These are phyloP conservation scores for Halcyon chelicuti DNA, from an alignment of 2,797 vertebrate genomes.

Conservation along the genomic window DNA sequence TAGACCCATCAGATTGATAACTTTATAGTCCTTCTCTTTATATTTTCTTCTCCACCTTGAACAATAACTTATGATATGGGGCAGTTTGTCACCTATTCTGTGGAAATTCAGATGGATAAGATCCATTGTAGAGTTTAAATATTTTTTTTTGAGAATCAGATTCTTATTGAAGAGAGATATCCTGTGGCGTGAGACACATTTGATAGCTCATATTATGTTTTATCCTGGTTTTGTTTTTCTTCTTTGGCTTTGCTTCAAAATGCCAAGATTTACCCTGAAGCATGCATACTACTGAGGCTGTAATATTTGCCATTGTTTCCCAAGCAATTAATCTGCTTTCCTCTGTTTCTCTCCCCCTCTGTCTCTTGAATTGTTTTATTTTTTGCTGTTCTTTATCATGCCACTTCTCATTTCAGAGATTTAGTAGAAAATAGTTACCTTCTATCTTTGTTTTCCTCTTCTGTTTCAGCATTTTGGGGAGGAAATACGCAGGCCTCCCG, in stretches of 20 bases:
- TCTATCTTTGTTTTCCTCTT: not conserved
- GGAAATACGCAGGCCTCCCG: not conserved
- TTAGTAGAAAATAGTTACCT: not conserved
- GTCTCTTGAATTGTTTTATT: not conserved
- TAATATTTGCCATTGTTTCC: slow-evolving; percentile 6
- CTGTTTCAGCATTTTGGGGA: not conserved
- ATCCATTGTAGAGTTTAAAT: not conserved
- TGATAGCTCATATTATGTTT: not conserved
- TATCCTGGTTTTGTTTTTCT: not conserved
- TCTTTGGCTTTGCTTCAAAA: not conserved
- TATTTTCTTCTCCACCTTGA: not conserved
- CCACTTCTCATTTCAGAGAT: not conserved
- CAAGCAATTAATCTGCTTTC: slow-evolving; percentile 22
- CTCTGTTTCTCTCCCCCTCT: not conserved
- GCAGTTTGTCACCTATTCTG: not conserved
- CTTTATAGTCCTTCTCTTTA: not conserved
- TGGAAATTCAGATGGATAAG: not conserved
- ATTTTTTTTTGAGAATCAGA: not conserved
- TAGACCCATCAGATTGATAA: fast-evolving
- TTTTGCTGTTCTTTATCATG: not conserved
- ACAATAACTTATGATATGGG: not conserved
- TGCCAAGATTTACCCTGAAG: slow-evolving; percentile 16
- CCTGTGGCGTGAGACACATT: not conserved
- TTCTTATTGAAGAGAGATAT: not conserved
- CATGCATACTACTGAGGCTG: not conserved